A percentile compares a stretch with the other conserved stretches of the same genome.
Evolutionary conservation across 2,113 vertebrate genomes (phyloP).

Genomic region (Anas platyrhynchos): DNA sequence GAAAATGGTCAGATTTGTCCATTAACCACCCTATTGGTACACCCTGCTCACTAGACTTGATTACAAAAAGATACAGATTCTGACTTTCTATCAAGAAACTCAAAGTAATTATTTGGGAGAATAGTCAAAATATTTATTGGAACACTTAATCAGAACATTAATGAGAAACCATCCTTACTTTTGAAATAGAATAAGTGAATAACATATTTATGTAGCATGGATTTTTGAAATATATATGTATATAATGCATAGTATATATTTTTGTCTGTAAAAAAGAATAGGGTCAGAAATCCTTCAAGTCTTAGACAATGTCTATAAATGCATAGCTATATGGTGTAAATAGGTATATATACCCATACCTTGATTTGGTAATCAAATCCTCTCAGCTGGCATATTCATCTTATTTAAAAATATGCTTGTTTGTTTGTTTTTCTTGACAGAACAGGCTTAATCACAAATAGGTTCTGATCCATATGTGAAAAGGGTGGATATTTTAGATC

Average conservation of each 20-base stretch:
- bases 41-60: background rate
- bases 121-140: background rate
- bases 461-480: background rate
- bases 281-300: background rate
- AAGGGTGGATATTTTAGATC: background rate
- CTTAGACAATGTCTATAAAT: background rate
- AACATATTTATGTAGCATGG: background rate
- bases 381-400: background rate
- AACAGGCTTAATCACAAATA: background rate
- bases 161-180: fast-evolving
- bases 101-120: background rate
- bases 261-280: background rate
- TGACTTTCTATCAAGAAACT: background rate
- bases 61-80: background rate
- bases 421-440: background rate
- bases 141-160: background rate
- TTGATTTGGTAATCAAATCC: background rate
- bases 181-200: background rate
- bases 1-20: background rate
- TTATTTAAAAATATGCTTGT: background rate
- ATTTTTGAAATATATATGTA: background rate
- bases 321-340: background rate
- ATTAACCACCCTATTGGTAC: background rate
- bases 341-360: background rate
- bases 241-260: background rate